Evolutionary conservation across 2,113 vertebrate species (phyloP).

Genomic region (Podilymbus podiceps): DNA sequence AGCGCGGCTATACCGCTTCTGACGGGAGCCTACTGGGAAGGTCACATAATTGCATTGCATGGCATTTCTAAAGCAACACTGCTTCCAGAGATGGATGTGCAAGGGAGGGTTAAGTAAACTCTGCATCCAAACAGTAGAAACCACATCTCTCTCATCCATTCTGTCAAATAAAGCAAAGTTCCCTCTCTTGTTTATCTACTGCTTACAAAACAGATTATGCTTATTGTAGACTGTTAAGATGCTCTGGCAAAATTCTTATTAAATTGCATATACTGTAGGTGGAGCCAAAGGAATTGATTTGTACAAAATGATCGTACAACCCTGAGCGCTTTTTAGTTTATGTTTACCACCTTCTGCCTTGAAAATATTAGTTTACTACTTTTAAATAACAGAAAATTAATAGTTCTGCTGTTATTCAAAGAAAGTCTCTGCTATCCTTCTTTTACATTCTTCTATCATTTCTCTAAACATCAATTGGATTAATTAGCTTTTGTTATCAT

Average conservation of each 20-base stretch:
- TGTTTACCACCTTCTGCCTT: neutral
- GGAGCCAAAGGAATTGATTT: conserved; percentile 58
- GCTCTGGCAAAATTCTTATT: neutral
- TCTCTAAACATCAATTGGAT: neutral
- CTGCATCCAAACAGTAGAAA: neutral
- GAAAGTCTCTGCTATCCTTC: neutral
- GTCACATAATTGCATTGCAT: accelerated
- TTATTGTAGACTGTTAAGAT: neutral
- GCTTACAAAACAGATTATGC: neutral
- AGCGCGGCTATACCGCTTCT: neutral
- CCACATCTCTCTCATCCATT: neutral
- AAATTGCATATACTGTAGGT: conserved; percentile 47
- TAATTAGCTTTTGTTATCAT: neutral
- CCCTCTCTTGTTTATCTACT: neutral
- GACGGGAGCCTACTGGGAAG: neutral
- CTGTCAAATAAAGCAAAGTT: neutral
- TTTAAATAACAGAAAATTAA: neutral
- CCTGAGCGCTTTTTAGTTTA: neutral
- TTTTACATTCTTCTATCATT: neutral
- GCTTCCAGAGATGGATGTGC: neutral
- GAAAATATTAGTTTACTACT: neutral
- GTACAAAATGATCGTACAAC: neutral
- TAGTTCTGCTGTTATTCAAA: neutral
- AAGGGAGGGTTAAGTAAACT: neutral
- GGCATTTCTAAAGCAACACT: neutral